phyloP scores from a whole-genome alignment of 30 jellyfish, hydroid and myxozoan species.

The Hydractinia echinata region DNA sequence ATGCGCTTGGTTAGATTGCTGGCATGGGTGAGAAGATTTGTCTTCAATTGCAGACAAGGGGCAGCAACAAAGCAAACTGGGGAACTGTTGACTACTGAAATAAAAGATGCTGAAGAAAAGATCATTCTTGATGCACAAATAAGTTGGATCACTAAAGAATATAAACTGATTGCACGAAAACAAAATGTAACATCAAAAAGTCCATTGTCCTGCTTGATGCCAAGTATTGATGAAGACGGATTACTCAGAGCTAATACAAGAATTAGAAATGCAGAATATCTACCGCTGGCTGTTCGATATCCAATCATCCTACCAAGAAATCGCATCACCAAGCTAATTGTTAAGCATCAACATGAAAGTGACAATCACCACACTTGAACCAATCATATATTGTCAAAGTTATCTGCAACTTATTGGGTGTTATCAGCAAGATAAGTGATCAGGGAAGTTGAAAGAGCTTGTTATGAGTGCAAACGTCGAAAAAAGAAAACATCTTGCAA shows the following conservation, averaged over 20 bases:
- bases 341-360: neutral
- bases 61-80: too few species aligned
- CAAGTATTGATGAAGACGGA: constrained; percentile 16
- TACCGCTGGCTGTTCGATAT: constrained; percentile 28
- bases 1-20: too few species aligned
- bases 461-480: neutral
- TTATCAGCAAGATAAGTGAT: neutral
- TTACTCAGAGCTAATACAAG: neutral
- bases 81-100: neutral
- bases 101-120: neutral
- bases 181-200: neutral
- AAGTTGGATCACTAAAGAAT: neutral
- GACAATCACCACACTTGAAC: neutral
- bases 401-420: constrained; percentile 18
- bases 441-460: neutral
- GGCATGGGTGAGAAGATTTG: too few species aligned
- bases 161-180: neutral
- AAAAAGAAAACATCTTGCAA: neutral
- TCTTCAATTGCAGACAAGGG: too few species aligned
- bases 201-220: constrained; percentile 4
- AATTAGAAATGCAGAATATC: constrained; percentile 7
- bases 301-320: constrained; percentile 49
- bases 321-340: constrained; percentile 27
- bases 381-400: neutral
- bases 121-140: neutral